Base-by-base conservation (phyloP, 2,888 invertebrate genomes). In the Tethea ocularis region DNA sequence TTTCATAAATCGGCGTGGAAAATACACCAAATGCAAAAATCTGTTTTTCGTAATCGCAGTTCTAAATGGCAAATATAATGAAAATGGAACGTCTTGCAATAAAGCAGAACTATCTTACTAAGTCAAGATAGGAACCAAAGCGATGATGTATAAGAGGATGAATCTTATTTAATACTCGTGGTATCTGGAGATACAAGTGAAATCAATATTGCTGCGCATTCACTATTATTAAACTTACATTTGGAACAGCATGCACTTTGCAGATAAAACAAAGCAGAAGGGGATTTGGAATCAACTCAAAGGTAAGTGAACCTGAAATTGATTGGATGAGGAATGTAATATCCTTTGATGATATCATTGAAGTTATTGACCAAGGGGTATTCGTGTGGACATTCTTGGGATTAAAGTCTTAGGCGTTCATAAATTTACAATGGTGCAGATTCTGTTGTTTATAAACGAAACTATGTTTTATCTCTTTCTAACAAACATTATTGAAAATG, bases 221-320 rank as follows among this genome's bases (percentile, higher is more conserved):
- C 59, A 66, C 71, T 77, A 77, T 74, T 76, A 79, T 69, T 75
- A 71, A 62, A 73, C 64, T 22, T 61, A 67, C 72, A 86, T 87
- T 84, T 74, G 79, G 84, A 82, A 65, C 80, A 72, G 73, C 76
- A 72, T 75, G 76, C 87, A 84, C 83, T 87, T 69, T 70, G 77
- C 70, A 78, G 82, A 80, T 86, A 83, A 80, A 77, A 78, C 75
- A 75, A 80, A 74, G 64, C 83, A 84, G 82, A 80, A 77, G 68
- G 69, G 71, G 75, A 76, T 68, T 71, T 69, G 61, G 64, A 68
- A 67, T 69, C 65, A 66, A 72, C 58, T 58, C 20, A 70, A 71
- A 80, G 74, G 76, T 82, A 75, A 77, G 56, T 78, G 81, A 82
- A 75, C 82, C 33, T 33, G 20, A 33, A 54, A 22, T 20, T 46